Evolutionary conservation across 2,888 invertebrate species (phyloP).

Genomic region (Eupsilia transversa): DNA sequence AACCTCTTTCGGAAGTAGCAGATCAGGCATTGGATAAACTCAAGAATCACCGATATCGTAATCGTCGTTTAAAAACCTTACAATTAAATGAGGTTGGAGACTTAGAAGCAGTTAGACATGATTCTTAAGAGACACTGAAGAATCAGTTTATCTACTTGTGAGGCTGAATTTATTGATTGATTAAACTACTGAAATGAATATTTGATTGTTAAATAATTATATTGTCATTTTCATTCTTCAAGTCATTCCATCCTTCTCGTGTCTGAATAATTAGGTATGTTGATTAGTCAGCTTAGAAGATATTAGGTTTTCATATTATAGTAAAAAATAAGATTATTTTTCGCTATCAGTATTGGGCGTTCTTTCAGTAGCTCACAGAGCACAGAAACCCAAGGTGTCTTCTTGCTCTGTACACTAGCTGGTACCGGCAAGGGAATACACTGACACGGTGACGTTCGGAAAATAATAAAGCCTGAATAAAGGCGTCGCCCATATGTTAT

Average conservation of each 20-base stretch:
- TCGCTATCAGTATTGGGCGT: background rate
- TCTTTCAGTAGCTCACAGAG: background rate
- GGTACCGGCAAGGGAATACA: no score
- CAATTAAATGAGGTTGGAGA: constrained; percentile 73
- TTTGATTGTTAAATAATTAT: background rate
- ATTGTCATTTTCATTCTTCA: background rate
- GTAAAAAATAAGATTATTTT: background rate
- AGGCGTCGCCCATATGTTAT: no score
- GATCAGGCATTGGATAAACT: constrained; percentile 68
- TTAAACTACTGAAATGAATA: constrained; percentile 7
- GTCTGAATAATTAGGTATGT: background rate
- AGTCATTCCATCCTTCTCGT: no score
- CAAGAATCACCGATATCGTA: constrained; percentile 53
- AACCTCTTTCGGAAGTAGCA: constrained; percentile 74
- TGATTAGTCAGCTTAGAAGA: background rate
- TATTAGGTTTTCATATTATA: background rate
- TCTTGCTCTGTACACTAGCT: no score
- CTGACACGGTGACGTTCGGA: no score
- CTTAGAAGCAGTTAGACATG: constrained; percentile 69
- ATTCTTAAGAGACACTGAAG: constrained; percentile 1
- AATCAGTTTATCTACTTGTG: background rate
- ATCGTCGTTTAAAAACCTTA: constrained; percentile 78
- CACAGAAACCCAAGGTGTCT: no score
- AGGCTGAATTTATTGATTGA: constrained; percentile 2
- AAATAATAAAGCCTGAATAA: no score